These are phyloP conservation scores for Drosophila asahinai DNA, from an alignment of 1,140 invertebrate species.

Conservation along the genomic window DNA sequence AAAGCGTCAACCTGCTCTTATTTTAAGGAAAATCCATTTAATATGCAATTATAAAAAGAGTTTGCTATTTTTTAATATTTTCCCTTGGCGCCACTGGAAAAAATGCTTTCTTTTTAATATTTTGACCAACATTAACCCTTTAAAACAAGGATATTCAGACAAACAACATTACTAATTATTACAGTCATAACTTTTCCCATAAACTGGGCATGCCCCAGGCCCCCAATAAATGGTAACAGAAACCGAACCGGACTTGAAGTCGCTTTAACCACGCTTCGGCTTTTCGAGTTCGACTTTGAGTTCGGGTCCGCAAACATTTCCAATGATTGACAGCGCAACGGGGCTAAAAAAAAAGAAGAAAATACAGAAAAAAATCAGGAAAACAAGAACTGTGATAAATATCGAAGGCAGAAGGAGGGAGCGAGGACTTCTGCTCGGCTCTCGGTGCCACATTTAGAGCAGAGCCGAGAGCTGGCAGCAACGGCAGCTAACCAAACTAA, in stretches of 20 bases:
- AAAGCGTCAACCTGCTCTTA: no score
- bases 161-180: no score
- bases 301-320: conserved; percentile 58
- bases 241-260: conserved; percentile 49
- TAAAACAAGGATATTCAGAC: no score
- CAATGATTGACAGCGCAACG: conserved; percentile 52
- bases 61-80: no score
- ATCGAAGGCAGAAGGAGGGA: not conserved
- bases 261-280: conserved; percentile 62
- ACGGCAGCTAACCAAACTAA: conserved; percentile 82
- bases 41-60: no score
- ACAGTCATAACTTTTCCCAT: not conserved
- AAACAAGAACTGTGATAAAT: conserved; percentile 28
- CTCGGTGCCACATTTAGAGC: conserved; percentile 62
- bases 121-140: no score
- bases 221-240: not conserved
- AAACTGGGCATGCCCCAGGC: conserved; percentile 5
- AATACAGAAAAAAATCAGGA: conserved; percentile 7
- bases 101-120: no score
- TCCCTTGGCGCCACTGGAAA: no score
- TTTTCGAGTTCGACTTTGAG: conserved; percentile 58
- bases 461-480: conserved; percentile 21
- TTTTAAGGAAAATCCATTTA: no score
- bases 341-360: not conserved
- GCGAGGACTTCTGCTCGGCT: conserved; percentile 7